Conservation (phyloP, 2,113 vertebrate species). For the Campylomormyrus tamandua region DNA sequence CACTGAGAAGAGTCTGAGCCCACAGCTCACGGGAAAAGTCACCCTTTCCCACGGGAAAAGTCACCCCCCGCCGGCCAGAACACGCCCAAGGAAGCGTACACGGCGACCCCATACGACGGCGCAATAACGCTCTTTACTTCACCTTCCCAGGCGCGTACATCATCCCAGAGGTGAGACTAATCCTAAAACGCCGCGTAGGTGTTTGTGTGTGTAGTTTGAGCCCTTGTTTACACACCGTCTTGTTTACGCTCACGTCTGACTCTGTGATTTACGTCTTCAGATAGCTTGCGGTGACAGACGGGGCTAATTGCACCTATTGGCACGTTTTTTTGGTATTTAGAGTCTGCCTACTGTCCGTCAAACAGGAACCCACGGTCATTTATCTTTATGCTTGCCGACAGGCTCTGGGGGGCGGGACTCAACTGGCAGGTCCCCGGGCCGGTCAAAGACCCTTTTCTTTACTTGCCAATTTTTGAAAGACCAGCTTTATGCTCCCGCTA, state of each 20-base stretch:
- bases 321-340: neutral
- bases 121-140: neutral
- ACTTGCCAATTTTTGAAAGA: neutral
- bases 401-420: neutral
- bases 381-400: neutral
- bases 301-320: neutral
- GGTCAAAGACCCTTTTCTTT: neutral
- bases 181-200: neutral
- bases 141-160: neutral
- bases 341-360: neutral
- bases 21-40: neutral
- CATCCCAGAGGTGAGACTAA: neutral
- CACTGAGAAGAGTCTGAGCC: neutral
- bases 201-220: neutral
- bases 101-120: neutral
- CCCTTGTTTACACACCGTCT: neutral
- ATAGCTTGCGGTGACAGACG: neutral
- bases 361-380: neutral
- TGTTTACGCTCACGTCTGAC: neutral
- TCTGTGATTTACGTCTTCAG: neutral
- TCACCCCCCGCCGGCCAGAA: neutral
- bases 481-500: neutral
- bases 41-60: neutral
- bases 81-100: neutral
- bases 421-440: neutral